phyloP scores from a whole-genome alignment of 2,888 invertebrate species.

The Dione juno region DNA sequence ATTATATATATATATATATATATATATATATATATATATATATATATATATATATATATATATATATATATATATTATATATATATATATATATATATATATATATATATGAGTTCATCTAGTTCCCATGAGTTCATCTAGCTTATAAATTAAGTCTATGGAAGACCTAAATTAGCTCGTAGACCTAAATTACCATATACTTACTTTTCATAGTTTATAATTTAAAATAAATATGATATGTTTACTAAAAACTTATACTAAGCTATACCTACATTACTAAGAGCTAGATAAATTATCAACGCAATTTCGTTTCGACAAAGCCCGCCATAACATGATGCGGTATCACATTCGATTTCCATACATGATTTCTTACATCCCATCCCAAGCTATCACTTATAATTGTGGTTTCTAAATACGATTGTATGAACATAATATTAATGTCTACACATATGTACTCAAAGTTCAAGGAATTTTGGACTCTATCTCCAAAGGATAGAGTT shows the following conservation, averaged over 20 bases:
- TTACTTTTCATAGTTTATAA: neutral
- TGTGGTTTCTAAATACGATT: constrained; percentile 35
- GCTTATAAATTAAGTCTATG: neutral
- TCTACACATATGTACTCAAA: constrained; percentile 16
- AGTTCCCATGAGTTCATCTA: neutral
- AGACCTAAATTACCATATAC: neutral
- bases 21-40: too few species aligned
- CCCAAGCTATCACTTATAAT: constrained; percentile 29
- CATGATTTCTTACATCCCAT: constrained; percentile 24
- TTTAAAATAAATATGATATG: neutral
- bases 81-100: too few species aligned
- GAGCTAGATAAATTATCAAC: neutral
- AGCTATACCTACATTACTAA: neutral
- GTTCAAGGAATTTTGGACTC: constrained; percentile 10
- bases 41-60: too few species aligned
- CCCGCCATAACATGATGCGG: neutral
- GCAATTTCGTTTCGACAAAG: neutral
- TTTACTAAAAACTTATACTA: neutral
- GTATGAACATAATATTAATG: constrained; percentile 39
- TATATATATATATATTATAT: too few species aligned
- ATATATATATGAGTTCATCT: too few species aligned
- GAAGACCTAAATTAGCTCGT: too few species aligned
- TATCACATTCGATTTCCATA: constrained; percentile 19
- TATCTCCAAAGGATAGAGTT: neutral
- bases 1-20: too few species aligned